Conservation (phyloP, 2,888 invertebrate genomes). For the Seira ritae region DNA sequence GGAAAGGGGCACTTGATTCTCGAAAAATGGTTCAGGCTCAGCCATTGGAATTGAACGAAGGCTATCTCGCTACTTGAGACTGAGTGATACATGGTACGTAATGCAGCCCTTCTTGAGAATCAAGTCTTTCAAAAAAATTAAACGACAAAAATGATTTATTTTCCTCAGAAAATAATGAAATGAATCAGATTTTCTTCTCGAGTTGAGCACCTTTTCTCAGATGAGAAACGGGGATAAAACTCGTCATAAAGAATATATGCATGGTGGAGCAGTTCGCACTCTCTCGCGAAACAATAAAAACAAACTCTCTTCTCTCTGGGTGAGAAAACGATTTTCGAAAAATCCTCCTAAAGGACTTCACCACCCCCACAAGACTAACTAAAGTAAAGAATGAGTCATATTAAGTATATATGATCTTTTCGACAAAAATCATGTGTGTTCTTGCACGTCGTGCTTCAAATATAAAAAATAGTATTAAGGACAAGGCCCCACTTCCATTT, state of each 20-base stretch:
- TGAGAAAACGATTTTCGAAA: neutral
- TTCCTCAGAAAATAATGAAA: neutral
- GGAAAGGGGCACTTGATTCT: conserved; percentile 6
- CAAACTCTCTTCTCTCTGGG: too few species aligned
- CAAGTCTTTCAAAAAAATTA: neutral
- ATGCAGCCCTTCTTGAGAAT: too few species aligned
- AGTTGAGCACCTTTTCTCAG: neutral
- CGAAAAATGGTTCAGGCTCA: neutral
- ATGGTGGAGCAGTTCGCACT: neutral
- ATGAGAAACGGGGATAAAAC: conserved; percentile 14
- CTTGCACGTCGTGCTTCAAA: conserved; percentile 28
- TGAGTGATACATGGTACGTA: too few species aligned
- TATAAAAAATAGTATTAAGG: conserved; percentile 65
- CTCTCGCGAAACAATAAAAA: neutral
- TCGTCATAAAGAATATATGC: neutral
- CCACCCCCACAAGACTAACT: neutral
- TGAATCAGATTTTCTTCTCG: neutral
- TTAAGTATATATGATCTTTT: conserved; percentile 3
- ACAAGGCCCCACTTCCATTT: conserved; percentile 62
- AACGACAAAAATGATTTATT: conserved; percentile 16
- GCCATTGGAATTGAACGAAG: neutral
- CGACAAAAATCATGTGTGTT: neutral
- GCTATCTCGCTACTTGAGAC: neutral
- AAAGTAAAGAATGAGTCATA: conserved; percentile 4
- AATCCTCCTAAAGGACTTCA: neutral